Percentiles rank a stretch among this genome's conserved stretches.
These are phyloP conservation scores for Mormyrus iriodes DNA, from an alignment of 2,113 vertebrate genomes.

Conservation along the genomic window DNA sequence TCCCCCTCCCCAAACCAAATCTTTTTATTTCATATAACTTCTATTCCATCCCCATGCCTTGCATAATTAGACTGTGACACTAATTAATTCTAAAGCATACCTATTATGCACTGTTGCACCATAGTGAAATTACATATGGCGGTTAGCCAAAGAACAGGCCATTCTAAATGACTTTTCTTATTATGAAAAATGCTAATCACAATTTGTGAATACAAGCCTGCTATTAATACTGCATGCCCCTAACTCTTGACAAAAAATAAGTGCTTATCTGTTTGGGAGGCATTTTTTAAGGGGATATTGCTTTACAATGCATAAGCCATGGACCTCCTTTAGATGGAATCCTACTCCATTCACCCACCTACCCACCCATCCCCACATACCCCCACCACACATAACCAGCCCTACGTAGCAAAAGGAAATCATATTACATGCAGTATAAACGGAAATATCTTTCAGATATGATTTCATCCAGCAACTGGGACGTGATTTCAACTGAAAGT, in stretches of 20 bases:
- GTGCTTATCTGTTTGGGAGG: background rate
- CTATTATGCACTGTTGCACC: background rate
- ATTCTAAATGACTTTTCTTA: background rate
- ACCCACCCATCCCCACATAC: background rate
- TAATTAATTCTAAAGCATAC: background rate
- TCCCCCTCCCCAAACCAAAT: background rate
- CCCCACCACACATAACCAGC: background rate
- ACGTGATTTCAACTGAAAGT: background rate
- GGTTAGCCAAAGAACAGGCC: background rate
- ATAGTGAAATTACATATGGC: conserved; percentile 6
- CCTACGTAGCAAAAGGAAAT: background rate
- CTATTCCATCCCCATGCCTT: background rate
- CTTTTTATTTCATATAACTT: background rate
- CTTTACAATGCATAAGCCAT: background rate
- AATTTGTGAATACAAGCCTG: background rate
- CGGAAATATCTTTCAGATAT: background rate
- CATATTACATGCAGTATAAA: background rate
- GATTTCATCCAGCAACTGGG: background rate
- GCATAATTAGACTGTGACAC: background rate
- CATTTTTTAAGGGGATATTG: background rate
- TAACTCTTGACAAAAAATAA: background rate
- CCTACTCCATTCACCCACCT: background rate
- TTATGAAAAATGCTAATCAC: background rate
- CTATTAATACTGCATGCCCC: background rate
- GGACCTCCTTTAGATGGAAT: background rate